Conservation (phyloP, 2,888 invertebrate species). For the Synergus gifuensis region DNA sequence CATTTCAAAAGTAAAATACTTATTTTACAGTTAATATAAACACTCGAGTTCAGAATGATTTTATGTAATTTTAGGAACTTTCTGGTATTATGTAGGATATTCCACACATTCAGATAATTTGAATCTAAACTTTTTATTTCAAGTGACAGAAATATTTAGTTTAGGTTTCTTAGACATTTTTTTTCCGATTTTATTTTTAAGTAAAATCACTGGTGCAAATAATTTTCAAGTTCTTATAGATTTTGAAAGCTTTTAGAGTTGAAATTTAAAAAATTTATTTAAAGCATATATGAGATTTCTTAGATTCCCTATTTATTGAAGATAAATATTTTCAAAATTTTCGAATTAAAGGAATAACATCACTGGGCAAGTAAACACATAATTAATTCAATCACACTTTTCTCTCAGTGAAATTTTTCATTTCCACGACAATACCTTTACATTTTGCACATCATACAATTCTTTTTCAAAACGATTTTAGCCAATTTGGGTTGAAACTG, state of each 20-base stretch:
- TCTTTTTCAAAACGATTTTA: not conserved
- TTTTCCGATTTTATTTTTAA: too few relatives aligned
- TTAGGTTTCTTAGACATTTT: too few relatives aligned
- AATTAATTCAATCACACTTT: constrained; percentile 11
- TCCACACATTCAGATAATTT: constrained; percentile 15
- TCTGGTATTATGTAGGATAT: constrained; percentile 13
- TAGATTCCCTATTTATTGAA: not conserved
- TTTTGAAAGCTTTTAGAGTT: not conserved
- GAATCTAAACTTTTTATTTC: not conserved
- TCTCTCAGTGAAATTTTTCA: not conserved
- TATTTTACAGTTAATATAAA: not conserved
- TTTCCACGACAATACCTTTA: not conserved
- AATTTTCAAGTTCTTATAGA: too few relatives aligned
- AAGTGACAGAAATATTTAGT: not conserved
- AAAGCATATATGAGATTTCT: not conserved
- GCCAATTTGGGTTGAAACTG: not conserved
- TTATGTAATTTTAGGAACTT: constrained; percentile 23
- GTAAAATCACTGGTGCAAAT: too few relatives aligned
- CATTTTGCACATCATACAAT: not conserved
- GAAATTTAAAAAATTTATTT: not conserved
- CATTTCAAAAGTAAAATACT: not conserved
- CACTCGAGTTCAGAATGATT: constrained; percentile 44
- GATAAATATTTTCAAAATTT: not conserved
- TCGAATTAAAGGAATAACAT: not conserved
- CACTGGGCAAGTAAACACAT: not conserved